A percentile compares a stretch with the other conserved stretches of the same genome.
Evolutionary conservation across 2,797 vertebrate genomes (phyloP).

Genomic region (Melanotaenia trifasciata): DNA sequence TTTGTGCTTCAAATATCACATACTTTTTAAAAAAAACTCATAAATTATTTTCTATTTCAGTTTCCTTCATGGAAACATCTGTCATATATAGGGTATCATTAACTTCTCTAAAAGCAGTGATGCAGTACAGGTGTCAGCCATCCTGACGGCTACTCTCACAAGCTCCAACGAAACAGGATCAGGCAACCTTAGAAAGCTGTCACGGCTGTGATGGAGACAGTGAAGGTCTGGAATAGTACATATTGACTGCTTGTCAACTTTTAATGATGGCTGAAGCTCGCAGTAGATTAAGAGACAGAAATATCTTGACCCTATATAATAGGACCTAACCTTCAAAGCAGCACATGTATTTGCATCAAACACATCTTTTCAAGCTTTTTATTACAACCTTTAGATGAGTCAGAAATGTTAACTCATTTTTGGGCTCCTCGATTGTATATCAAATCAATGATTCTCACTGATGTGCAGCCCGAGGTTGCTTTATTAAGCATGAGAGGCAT

Average conservation of each 20-base stretch:
- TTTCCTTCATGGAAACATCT: neutral
- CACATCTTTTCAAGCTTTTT: neutral
- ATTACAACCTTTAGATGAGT: neutral
- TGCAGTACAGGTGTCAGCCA: conserved; percentile 26
- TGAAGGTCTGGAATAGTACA: conserved; percentile 37
- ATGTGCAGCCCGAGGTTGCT: neutral
- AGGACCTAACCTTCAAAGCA: neutral
- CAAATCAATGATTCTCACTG: neutral
- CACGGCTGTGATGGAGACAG: conserved; percentile 14
- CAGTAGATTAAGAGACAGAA: conserved; percentile 23
- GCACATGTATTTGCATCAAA: neutral
- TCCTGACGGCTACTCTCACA: conserved; percentile 26
- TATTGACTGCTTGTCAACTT: conserved; percentile 51
- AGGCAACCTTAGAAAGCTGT: conserved; percentile 40
- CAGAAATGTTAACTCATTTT: neutral
- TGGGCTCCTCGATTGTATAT: neutral
- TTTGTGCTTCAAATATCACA: neutral
- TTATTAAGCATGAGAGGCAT: neutral
- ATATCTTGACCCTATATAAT: neutral
- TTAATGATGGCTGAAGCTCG: conserved; percentile 36
- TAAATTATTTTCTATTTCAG: neutral
- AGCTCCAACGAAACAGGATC: conserved; percentile 25
- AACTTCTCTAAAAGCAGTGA: conserved; percentile 2
- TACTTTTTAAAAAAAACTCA: neutral
- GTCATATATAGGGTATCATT: neutral